These are phyloP conservation scores for Xestia xanthographa DNA, from an alignment of 2,888 invertebrate genomes.

Conservation along the genomic window DNA sequence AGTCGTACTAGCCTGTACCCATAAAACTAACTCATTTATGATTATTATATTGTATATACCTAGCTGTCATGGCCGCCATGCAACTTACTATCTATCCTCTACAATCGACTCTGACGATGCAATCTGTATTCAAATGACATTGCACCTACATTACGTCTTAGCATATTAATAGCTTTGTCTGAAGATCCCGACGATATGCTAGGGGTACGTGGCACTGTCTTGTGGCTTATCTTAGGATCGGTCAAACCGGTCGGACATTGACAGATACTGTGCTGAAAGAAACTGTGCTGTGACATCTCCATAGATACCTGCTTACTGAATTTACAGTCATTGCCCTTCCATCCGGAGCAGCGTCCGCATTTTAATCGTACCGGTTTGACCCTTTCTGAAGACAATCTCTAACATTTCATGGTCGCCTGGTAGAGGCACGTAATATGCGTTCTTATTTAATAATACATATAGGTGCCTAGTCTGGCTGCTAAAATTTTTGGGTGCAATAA, in stretches of 20 bases:
- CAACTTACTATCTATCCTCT: slow-evolving; percentile 13
- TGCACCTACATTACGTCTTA: slow-evolving; percentile 20
- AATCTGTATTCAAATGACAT: slow-evolving; percentile 34
- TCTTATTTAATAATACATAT: not conserved
- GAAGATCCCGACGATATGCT: not conserved
- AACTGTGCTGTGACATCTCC: not conserved
- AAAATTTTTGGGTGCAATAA: slow-evolving; percentile 17
- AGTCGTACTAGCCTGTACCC: not conserved
- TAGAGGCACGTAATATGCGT: not conserved
- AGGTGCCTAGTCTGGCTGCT: not conserved
- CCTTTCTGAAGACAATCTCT: not conserved
- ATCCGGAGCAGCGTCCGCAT: not conserved
- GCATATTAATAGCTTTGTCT: slow-evolving; percentile 15
- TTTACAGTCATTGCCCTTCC: not conserved
- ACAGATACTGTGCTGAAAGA: not conserved
- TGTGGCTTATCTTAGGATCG: not conserved
- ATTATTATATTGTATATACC: not conserved
- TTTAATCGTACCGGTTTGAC: not conserved
- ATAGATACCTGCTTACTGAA: not conserved
- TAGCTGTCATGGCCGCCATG: slow-evolving; percentile 4
- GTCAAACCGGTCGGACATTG: not conserved
- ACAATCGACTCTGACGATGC: slow-evolving; percentile 25
- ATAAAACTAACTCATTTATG: slow-evolving; percentile 2
- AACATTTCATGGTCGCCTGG: not conserved
- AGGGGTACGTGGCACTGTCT: not conserved